Conservation (phyloP, 1,140 invertebrate species). For the Berghia stephanieae region DNA sequence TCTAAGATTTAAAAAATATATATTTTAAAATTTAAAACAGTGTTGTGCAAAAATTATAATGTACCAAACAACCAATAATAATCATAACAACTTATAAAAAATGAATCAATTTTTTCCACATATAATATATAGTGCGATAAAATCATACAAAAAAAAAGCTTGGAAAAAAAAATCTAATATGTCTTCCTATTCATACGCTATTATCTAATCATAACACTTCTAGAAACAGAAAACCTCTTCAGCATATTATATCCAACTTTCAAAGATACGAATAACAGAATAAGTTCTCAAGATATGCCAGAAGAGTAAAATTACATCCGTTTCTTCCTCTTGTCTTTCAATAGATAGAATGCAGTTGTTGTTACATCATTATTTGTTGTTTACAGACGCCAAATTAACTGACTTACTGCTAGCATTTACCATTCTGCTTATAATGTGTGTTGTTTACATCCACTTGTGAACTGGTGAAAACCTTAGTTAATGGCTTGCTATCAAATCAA, state of each 20-base stretch:
- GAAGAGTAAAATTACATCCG: too few relatives aligned
- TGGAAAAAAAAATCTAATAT: neutral
- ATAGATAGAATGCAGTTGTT: neutral
- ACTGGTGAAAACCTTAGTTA: neutral
- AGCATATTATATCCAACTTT: too few relatives aligned
- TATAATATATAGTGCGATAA: neutral
- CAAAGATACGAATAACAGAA: too few relatives aligned
- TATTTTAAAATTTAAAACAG: constrained; percentile 15
- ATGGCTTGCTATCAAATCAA: neutral
- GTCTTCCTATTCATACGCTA: too few relatives aligned
- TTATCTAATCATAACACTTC: too few relatives aligned
- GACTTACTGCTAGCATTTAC: too few relatives aligned
- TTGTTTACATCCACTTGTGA: too few relatives aligned
- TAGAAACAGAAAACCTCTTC: too few relatives aligned
- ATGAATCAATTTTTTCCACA: neutral
- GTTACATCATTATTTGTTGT: neutral
- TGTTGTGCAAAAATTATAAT: neutral
- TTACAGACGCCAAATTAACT: neutral
- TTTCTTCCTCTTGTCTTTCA: too few relatives aligned
- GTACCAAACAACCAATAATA: neutral
- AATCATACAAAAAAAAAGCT: neutral
- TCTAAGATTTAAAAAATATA: constrained; percentile 24
- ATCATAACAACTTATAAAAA: neutral
- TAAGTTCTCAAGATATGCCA: too few relatives aligned
- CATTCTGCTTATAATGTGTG: too few relatives aligned